Evolutionary conservation across 2,113 vertebrate species (phyloP).

Genomic region (Gulo gulo): DNA sequence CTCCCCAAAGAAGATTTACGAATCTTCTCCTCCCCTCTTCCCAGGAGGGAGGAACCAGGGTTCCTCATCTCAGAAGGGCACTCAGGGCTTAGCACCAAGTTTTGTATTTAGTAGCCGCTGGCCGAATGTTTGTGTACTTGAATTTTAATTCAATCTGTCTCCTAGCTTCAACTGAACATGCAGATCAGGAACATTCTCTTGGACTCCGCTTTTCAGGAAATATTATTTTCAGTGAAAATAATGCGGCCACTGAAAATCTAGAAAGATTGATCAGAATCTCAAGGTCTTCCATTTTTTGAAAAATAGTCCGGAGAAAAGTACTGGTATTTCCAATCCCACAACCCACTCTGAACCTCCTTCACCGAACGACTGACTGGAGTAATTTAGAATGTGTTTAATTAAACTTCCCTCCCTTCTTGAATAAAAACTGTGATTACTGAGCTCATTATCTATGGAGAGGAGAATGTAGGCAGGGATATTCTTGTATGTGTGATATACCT

Average conservation of each 20-base stretch:
- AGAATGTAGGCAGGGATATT: neutral
- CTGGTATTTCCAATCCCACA: neutral
- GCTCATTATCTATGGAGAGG: neutral
- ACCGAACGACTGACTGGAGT: neutral
- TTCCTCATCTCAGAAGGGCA: neutral
- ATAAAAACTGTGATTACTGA: neutral
- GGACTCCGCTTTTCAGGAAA: neutral
- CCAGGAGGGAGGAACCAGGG: neutral
- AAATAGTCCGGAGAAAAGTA: neutral
- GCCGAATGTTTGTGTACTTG: neutral
- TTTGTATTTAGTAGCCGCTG: neutral
- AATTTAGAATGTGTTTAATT: neutral
- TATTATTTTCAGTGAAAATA: neutral
- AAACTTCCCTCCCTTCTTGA: neutral
- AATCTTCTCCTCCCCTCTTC: neutral
- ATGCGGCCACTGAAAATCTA: neutral
- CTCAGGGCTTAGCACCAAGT: neutral
- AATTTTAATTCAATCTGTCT: constrained; percentile 22
- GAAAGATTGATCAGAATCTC: neutral
- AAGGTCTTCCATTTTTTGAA: neutral
- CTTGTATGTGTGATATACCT: neutral
- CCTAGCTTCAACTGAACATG: neutral
- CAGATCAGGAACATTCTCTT: neutral
- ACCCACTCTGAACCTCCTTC: neutral
- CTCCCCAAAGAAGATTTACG: neutral